These are phyloP conservation scores for Dasyurus viverrinus DNA, from an alignment of 2,113 vertebrate species.

Conservation along the genomic window DNA sequence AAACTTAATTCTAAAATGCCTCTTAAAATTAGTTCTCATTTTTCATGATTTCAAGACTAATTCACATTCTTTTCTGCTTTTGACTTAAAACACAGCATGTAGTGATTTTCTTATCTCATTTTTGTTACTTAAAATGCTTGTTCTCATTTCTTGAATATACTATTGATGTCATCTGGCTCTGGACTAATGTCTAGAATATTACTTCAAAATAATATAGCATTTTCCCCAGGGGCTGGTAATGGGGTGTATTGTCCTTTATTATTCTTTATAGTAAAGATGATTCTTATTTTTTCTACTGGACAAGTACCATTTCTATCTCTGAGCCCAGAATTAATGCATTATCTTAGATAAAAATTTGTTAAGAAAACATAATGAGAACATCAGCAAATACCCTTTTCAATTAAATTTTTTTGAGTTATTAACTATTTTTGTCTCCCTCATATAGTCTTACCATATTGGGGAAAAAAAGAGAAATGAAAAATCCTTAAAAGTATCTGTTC, in stretches of 20 bases:
- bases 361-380: not conserved
- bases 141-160: not conserved
- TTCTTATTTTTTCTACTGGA: not conserved
- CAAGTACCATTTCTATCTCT: not conserved
- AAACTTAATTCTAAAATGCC: not conserved
- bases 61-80: not conserved
- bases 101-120: conserved; percentile 17
- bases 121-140: conserved; percentile 1
- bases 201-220: not conserved
- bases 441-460: not conserved
- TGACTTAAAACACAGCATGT: not conserved
- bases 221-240: not conserved
- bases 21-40: not conserved
- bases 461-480: not conserved
- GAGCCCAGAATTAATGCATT: not conserved
- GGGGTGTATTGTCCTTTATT: not conserved
- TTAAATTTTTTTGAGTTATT: not conserved
- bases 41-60: not conserved
- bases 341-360: not conserved
- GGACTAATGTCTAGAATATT: not conserved
- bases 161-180: not conserved
- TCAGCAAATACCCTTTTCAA: not conserved
- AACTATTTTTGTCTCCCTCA: not conserved
- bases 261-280: conserved; percentile 17
- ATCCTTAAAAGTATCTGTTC: not conserved